These are phyloP conservation scores for Drosophila peninsularis DNA, from an alignment of 2,888 invertebrate genomes.

Conservation along the genomic window DNA sequence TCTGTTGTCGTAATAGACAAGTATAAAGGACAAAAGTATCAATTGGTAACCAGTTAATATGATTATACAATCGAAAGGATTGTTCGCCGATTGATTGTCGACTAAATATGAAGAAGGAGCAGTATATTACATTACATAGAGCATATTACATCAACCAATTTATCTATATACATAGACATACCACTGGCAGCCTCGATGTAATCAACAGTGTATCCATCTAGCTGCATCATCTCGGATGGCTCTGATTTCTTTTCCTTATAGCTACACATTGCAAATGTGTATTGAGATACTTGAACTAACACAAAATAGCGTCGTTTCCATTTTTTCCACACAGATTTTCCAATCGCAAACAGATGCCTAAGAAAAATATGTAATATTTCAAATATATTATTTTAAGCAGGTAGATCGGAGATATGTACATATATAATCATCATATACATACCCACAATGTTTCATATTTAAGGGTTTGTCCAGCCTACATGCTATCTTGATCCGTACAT, in stretches of 20 bases:
- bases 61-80: too few species aligned
- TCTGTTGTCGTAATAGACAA: too few species aligned
- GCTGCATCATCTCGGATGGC: slow-evolving; percentile 99
- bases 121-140: background rate
- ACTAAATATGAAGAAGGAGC: background rate
- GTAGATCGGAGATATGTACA: background rate
- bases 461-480: slow-evolving; percentile 99
- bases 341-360: slow-evolving; percentile 94
- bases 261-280: slow-evolving; percentile 99
- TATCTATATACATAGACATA: slow-evolving; percentile 84
- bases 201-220: slow-evolving; percentile 99
- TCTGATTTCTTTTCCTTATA: slow-evolving; percentile 99
- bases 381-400: background rate
- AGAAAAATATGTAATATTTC: background rate
- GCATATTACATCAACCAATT: background rate
- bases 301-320: slow-evolving; percentile 99
- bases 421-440: slow-evolving; percentile 73
- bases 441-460: slow-evolving; percentile 99
- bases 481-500: slow-evolving; percentile 97
- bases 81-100: too few species aligned
- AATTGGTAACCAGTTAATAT: too few species aligned
- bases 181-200: slow-evolving; percentile 98
- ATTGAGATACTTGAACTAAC: slow-evolving; percentile 99
- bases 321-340: slow-evolving; percentile 99
- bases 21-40: too few species aligned